Base-by-base conservation (phyloP, 2,888 invertebrate genomes). In the Barypeithes pellucidus region DNA sequence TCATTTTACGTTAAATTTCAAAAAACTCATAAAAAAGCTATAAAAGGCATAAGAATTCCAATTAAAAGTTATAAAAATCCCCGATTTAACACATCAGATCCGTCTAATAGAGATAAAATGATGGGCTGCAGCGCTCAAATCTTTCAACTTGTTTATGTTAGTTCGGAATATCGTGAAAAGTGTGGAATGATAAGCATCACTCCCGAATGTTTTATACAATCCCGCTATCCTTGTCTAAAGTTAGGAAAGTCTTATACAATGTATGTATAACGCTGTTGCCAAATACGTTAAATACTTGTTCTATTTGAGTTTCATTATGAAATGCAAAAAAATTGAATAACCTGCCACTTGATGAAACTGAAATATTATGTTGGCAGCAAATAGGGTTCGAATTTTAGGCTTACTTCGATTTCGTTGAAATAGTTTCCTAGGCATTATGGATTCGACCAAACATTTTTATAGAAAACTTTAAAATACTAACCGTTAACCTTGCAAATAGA, bases 51-150 rank as follows among this genome's bases (percentile, higher is more conserved):
- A 63, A 47, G 63, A 36, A 63, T 36, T 63, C 20, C 63, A 63
- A 63, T 63, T 50, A 63, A 63, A 36, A 11, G 63, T 63, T 63
- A 50, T 63, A 63, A 63, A 47, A 63, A 29, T 63, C 63, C 29
- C 36, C 63, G 63, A 63, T 63, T 63, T 47, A 50, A 63, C 47
- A 50, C 63, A 63, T 63, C 63, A 63, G 36, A 63, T 36, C 62
- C 18, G 63, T 29, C 47, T 29, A 50, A 50, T 50, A 29, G 63
- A 50, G 36, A 36, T 67, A 70, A 74, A 75, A 75, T 76, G 77
- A 78, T 76, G 59, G 63, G 76, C 76, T 54, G 69, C 77, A 78
- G 77, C 75, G 69, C 68, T 72, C 73, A 74, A 75, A 78, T 75
- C 74, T 73, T 63, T 73, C 71, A 62, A 66, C 72, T 66, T 77